phyloP scores from a whole-genome alignment of 1,140 invertebrate genomes.

The Phocides pigmalion region DNA sequence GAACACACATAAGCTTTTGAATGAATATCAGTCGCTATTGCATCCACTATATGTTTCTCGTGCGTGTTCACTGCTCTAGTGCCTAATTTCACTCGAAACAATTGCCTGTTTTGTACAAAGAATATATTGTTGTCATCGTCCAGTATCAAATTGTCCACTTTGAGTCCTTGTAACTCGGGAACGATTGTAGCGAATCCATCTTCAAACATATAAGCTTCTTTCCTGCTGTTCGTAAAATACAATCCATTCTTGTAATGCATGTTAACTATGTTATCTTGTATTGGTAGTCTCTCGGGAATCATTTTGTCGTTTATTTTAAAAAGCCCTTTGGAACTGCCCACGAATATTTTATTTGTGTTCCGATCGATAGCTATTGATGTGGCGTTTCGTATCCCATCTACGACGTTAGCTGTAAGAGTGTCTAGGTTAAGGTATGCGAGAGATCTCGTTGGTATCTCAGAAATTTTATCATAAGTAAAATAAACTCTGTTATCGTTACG shows the following conservation, averaged over 20 bases:
- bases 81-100: conserved; percentile 62
- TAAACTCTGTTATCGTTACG: conserved; percentile 59
- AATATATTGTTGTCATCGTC: conserved; percentile 70
- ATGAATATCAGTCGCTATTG: conserved; percentile 56
- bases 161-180: conserved; percentile 47
- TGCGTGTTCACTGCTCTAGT: conserved; percentile 61
- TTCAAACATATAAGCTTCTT: conserved; percentile 60
- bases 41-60: conserved; percentile 47
- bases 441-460: conserved; percentile 38
- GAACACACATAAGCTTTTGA: conserved; percentile 56
- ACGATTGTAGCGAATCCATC: conserved; percentile 49
- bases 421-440: conserved; percentile 55
- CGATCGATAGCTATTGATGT: conserved; percentile 62
- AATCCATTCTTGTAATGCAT: conserved; percentile 60
- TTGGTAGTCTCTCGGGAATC: conserved; percentile 57
- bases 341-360: conserved; percentile 57
- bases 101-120: conserved; percentile 53
- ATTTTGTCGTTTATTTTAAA: conserved; percentile 59
- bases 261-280: conserved; percentile 54
- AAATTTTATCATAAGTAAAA: conserved; percentile 62
- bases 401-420: conserved; percentile 46
- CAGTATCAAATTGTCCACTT: conserved; percentile 58
- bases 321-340: conserved; percentile 65
- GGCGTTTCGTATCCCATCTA: conserved; percentile 62
- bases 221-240: conserved; percentile 55